Conservation (phyloP, 2,797 vertebrate species). For the Anguilla pacifica region DNA sequence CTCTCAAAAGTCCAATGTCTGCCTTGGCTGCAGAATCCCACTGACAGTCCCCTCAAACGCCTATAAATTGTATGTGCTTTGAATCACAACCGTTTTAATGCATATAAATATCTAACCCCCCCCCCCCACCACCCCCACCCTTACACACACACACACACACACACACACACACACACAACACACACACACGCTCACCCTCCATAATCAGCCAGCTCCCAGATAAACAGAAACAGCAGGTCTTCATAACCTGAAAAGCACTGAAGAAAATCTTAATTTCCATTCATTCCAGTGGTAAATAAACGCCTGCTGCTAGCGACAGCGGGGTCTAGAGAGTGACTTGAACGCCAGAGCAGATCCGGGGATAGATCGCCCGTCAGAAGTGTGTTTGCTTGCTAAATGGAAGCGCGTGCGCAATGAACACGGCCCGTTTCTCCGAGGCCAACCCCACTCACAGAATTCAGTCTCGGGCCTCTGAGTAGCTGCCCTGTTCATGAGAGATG, state of each 20-base stretch:
- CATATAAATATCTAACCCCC: background rate
- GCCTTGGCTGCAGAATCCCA: background rate
- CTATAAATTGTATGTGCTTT: slow-evolving; percentile 20
- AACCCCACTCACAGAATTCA: background rate
- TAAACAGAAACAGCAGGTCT: slow-evolving; percentile 3
- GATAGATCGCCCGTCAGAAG: slow-evolving; percentile 4
- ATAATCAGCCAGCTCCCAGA: background rate
- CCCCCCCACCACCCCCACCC: background rate
- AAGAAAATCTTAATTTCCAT: slow-evolving; percentile 19
- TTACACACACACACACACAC: too few relatives aligned
- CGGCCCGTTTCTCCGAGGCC: background rate
- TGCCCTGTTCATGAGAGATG: background rate
- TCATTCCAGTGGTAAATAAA: slow-evolving; percentile 13
- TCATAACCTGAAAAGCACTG: slow-evolving; percentile 8
- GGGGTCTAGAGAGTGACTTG: slow-evolving; percentile 8
- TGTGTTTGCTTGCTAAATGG: background rate
- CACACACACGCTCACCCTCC: background rate
- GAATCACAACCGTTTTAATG: slow-evolving; percentile 10
- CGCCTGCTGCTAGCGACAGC: background rate
- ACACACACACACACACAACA: too few relatives aligned
- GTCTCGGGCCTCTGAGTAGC: background rate
- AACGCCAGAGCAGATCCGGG: slow-evolving; percentile 22
- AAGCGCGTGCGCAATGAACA: background rate
- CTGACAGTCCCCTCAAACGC: background rate
- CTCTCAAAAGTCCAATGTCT: slow-evolving; percentile 5